Base-by-base conservation (phyloP, 2,888 invertebrate genomes). In the Tachina fera region DNA sequence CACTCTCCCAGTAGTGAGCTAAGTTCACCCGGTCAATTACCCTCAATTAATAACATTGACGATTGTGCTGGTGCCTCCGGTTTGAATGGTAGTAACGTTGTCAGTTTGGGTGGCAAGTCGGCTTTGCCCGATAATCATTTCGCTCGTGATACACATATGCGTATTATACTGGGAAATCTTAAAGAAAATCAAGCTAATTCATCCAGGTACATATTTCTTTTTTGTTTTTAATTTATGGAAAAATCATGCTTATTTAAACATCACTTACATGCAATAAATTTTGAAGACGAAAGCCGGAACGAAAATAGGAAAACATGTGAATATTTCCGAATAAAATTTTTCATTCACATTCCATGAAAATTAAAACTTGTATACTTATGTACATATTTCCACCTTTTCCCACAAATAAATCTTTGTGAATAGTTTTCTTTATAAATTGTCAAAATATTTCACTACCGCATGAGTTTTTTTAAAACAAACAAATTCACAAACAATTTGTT, bases 111-210 rank as follows among this genome's bases (percentile, higher is more conserved):
- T 45, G 89, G 89, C 39, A 91, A 92, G 85, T 87, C 91, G 39
- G 87, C 88, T 90, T 89, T 94, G 91, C 94, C 96, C 0, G 97
- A 97, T 92, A 96, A 96, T 49, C 97, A 97, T 91, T 97, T 97
- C 93, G 96, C 96, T 75, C 94, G 97, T n/a, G 97, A 97, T 91
- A 97, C 97, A 0, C 97, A 97, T 90, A 97, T 97, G 97, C 94
- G 97, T 87, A 97, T 97, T 88, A 97, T 97, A 88, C 93, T 97
- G 87, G 96, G 96, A 0, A 94, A 95, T 47, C 90, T 92, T 0
- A 93, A 93, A 78, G 93, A 93, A 79, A 91, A 90, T 87, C 93
- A 92, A 88, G 90, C 92, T 67, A 91, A 91, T 80, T 91, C 92
- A 60, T 92, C 92, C 11, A 90, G 91, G 93, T 92, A 77, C 31